Evolutionary conservation across 2,797 vertebrate species (phyloP).

Genomic region (Gadopsis marmoratus): DNA sequence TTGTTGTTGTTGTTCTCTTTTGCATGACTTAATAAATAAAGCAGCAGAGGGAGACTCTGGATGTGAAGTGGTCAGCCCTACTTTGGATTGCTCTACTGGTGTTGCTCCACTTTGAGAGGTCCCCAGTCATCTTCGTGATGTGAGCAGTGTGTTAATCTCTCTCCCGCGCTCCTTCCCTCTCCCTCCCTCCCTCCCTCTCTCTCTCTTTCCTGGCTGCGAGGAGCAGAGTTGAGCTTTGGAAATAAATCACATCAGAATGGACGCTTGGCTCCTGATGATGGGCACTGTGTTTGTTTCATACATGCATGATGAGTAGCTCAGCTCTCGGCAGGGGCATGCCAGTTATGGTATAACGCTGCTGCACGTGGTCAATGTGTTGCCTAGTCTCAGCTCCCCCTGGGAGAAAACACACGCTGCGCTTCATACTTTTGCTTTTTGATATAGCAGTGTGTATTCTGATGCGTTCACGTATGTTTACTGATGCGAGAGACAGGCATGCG

Average conservation of each 20-base stretch:
- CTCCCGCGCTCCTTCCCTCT: slow-evolving; percentile 35
- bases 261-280: slow-evolving; percentile 75
- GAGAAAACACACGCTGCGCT: slow-evolving; percentile 68
- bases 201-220: slow-evolving; percentile 68
- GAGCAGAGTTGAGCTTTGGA: slow-evolving; percentile 75
- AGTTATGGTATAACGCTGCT: slow-evolving; percentile 62
- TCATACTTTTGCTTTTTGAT: slow-evolving; percentile 68
- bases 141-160: slow-evolving; percentile 71
- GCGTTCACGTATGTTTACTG: slow-evolving; percentile 52
- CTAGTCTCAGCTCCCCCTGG: slow-evolving; percentile 40
- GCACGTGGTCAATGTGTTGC: slow-evolving; percentile 68
- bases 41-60: slow-evolving; percentile 59
- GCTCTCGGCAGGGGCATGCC: slow-evolving; percentile 68
- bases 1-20: slow-evolving; percentile 73
- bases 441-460: slow-evolving; percentile 53
- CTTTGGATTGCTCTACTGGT: slow-evolving; percentile 75
- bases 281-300: slow-evolving; percentile 76
- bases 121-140: slow-evolving; percentile 78
- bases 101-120: slow-evolving; percentile 85
- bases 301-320: slow-evolving; percentile 76
- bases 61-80: slow-evolving; percentile 81
- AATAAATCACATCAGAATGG: slow-evolving; percentile 84
- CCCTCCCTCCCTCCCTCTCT: slow-evolving; percentile 35
- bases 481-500: slow-evolving; percentile 59
- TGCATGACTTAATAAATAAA: slow-evolving; percentile 81